Conservation (phyloP, 2,888 invertebrate species). For the Nezara viridula region DNA sequence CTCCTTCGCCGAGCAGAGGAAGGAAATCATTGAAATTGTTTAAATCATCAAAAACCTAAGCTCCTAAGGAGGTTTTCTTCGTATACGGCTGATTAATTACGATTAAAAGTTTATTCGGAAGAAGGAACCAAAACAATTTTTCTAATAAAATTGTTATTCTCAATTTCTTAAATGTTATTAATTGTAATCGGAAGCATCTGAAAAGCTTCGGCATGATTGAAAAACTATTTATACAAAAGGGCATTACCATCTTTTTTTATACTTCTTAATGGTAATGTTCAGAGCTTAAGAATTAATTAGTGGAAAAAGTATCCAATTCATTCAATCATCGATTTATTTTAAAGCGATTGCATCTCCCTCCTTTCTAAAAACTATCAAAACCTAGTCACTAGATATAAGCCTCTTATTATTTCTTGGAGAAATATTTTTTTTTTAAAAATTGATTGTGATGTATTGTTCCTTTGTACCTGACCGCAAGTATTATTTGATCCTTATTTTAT, state of each 20-base stretch:
- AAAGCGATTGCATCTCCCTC: neutral
- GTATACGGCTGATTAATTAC: neutral
- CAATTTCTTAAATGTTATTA: neutral
- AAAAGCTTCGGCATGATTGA: neutral
- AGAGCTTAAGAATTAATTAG: constrained; percentile 13
- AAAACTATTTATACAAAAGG: neutral
- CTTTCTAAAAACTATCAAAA: constrained; percentile 6
- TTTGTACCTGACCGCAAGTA: constrained; percentile 19
- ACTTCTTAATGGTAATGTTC: constrained; percentile 19
- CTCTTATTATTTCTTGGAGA: neutral
- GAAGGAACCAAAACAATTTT: constrained; percentile 36
- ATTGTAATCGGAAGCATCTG: neutral
- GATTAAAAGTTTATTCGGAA: neutral
- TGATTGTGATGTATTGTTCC: neutral
- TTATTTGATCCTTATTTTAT: neutral
- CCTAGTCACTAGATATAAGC: neutral
- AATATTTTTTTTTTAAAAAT: neutral
- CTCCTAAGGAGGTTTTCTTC: neutral
- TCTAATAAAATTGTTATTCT: constrained; percentile 14
- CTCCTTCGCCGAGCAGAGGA: constrained; percentile 10
- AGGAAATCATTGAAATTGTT: constrained; percentile 55
- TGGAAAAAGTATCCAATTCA: neutral
- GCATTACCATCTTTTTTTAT: constrained; percentile 1
- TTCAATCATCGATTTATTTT: constrained; percentile 8
- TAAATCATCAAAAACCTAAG: constrained; percentile 49